Evolutionary conservation across 2,888 invertebrate genomes (phyloP).

Genomic region (Lysandra coridon): DNA sequence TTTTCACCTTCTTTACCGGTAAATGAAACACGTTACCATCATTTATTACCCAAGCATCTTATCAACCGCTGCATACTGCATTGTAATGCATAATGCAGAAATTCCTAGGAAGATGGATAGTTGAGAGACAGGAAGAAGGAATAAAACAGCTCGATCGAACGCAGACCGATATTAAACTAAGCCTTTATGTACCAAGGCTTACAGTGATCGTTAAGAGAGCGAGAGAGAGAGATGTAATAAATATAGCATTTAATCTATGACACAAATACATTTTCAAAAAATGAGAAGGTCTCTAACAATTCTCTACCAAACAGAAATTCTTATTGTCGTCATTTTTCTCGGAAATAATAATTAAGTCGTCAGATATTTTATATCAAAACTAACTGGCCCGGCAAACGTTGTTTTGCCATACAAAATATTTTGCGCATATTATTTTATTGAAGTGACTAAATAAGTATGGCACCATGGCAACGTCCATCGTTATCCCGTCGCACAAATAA

Average conservation of each 20-base stretch:
- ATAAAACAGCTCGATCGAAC: not conserved
- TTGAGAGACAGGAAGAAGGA: not conserved
- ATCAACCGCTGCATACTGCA: slow-evolving; percentile 4
- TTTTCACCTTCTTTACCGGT: not conserved
- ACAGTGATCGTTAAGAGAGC: not conserved
- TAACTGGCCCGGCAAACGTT: too few relatives aligned
- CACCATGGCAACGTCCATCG: too few relatives aligned
- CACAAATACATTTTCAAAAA: too few relatives aligned
- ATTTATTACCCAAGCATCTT: slow-evolving; percentile 7
- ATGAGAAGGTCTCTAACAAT: too few relatives aligned
- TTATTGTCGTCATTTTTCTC: not conserved
- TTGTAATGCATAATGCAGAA: slow-evolving; percentile 10
- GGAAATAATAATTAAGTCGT: not conserved
- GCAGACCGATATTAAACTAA: not conserved
- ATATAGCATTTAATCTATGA: too few relatives aligned
- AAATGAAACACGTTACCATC: slow-evolving; percentile 12
- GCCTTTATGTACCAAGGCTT: not conserved
- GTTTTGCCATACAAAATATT: too few relatives aligned
- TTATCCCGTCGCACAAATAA: too few relatives aligned
- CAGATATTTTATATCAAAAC: not conserved
- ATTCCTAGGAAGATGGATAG: slow-evolving; percentile 6
- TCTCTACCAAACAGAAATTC: too few relatives aligned
- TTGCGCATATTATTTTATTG: too few relatives aligned
- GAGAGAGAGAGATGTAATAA: too few relatives aligned
- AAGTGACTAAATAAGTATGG: too few relatives aligned